Percentiles rank a stretch among this genome's conserved stretches.
Evolutionary conservation across 2,888 invertebrate genomes (phyloP).

Genomic region (Zele albiditarsus): DNA sequence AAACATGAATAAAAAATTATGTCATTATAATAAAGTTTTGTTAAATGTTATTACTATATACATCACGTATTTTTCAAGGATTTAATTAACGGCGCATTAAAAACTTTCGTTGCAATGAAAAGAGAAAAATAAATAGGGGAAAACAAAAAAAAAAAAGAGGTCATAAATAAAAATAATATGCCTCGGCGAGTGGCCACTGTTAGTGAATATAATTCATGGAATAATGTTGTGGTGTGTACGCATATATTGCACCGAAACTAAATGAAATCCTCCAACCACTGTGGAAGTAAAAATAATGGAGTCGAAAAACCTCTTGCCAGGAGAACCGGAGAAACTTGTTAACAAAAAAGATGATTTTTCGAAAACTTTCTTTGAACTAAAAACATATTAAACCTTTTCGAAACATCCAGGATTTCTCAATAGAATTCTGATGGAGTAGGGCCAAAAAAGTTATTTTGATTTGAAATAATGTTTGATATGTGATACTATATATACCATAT

Average conservation of each 20-base stretch:
- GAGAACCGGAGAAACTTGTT: no score
- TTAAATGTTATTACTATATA: constrained; percentile 1
- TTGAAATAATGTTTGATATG: no score
- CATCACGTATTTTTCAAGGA: constrained; percentile 27
- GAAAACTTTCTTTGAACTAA: no score
- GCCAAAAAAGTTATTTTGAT: no score
- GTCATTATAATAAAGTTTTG: constrained; percentile 1
- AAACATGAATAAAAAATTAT: background rate
- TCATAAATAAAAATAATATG: constrained; percentile 51
- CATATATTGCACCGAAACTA: background rate
- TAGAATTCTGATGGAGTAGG: no score
- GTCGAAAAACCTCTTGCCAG: no score
- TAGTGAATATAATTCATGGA: constrained; percentile 22
- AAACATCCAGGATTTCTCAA: no score
- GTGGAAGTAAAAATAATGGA: no score
- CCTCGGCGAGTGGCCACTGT: constrained; percentile 7
- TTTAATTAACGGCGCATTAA: constrained; percentile 40
- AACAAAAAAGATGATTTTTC: no score
- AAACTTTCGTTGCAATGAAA: constrained; percentile 42
- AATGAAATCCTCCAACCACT: background rate
- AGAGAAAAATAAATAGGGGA: background rate
- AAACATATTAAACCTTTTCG: no score
- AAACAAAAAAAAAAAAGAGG: constrained; percentile 39
- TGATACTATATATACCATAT: no score
- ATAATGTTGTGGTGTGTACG: background rate